Percentiles rank a stretch among this genome's conserved stretches.
These are phyloP conservation scores for Fregata magnificens DNA, from an alignment of 2,113 vertebrate genomes.

Conservation along the genomic window DNA sequence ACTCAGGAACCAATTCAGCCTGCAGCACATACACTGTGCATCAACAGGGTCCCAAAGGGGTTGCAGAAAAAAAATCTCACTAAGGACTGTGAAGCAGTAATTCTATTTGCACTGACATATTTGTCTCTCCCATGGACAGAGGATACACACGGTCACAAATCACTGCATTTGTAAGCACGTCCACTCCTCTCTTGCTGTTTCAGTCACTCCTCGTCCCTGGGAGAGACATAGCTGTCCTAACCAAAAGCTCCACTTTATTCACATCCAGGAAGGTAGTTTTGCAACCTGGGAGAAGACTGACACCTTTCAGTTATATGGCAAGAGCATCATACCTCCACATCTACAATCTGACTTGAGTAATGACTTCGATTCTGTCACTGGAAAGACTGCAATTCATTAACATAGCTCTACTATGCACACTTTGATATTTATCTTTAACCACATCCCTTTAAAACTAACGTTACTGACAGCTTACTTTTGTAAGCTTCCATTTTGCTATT, in stretches of 20 bases:
- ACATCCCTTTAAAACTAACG: background rate
- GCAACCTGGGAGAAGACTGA: background rate
- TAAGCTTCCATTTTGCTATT: background rate
- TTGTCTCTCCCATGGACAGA: background rate
- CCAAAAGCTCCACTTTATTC: background rate
- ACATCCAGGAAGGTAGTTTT: background rate
- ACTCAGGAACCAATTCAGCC: background rate
- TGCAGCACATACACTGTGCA: background rate
- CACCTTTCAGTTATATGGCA: background rate
- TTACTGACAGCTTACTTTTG: background rate
- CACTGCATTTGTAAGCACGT: background rate
- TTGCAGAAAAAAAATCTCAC: background rate
- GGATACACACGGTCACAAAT: background rate
- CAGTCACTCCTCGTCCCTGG: background rate
- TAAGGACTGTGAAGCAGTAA: background rate
- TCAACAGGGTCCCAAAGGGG: background rate
- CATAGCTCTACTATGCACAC: background rate
- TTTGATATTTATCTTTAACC: conserved; percentile 21
- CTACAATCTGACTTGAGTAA: background rate
- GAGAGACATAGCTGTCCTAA: background rate
- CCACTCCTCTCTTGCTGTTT: background rate
- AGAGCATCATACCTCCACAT: background rate
- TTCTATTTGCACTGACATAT: background rate
- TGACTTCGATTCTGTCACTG: background rate
- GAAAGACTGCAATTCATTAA: background rate